Base-by-base conservation (phyloP, 2,797 vertebrate genomes). In the Aphelocoma californica region DNA sequence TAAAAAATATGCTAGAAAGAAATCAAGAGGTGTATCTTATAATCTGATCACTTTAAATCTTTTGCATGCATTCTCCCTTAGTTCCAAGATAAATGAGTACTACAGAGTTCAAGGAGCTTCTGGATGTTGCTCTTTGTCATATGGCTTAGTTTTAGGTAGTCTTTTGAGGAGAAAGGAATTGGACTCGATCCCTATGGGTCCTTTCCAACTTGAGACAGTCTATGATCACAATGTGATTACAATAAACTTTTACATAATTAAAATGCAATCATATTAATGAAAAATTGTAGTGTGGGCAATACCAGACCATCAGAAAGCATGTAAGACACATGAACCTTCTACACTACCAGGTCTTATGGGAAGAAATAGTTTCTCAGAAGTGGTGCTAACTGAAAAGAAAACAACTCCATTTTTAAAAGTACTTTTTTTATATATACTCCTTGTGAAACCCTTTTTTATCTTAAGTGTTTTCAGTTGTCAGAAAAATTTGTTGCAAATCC, bases 101-200 rank as follows among this genome's bases (percentile, higher is more conserved):
- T 67, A 47, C 12, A 54, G 56, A 80, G 32, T 50, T 83, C 29
- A 80, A 70, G 44, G 17, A 86, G 56, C 12, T 44, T 60, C 29
- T 88, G 47, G 51, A 42, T 0, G 2, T 51, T 2, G 4, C 21
- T 80, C 3, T 56, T 56, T n/a, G 13, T 69, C 18, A 80, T 67
- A 65, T 24, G 48, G 47, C 54, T 91, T 80, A 57, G 50, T 28
- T 90, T 61, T 61, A 86, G 36, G 23, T 38, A 79, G 32, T 23
- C 17, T 34, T 72, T 45, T 0, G 0, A 85, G 54, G 4, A 75
- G 36, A 47, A 56, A 14, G 16, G 12, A 24, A 5, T 58, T 78
- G 26, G 13, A 58, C 26, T 65, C 3, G 42, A n/a, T 69, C 16
- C 24, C 62, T 51, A 25, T 31, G 19, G 5, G 3, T 73, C 11